Evolutionary conservation across 2,113 vertebrate genomes (phyloP).

Genomic region (Salvelinus alpinus): DNA sequence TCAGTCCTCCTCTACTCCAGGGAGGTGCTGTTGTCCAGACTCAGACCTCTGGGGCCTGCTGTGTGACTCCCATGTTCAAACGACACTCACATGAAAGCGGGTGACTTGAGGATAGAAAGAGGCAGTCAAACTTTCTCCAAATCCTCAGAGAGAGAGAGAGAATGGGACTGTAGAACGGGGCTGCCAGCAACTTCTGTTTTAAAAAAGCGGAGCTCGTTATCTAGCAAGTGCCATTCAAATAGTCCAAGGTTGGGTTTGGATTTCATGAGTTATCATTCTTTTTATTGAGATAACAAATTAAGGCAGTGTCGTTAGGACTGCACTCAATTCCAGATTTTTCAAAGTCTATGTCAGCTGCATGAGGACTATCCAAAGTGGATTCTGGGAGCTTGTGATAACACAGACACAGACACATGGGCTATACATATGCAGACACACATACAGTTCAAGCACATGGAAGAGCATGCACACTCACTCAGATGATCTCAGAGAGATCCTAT

Average conservation of each 20-base stretch:
- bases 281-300: constrained; percentile 68
- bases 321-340: constrained; percentile 57
- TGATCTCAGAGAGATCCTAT: constrained; percentile 9
- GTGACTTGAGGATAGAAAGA: constrained; percentile 49
- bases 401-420: constrained; percentile 18
- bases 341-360: constrained; percentile 50
- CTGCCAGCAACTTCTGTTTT: constrained; percentile 48
- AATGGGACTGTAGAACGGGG: background rate
- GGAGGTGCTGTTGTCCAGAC: constrained; percentile 54
- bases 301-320: constrained; percentile 59
- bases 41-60: constrained; percentile 46
- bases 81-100: constrained; percentile 54
- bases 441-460: background rate
- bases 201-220: constrained; percentile 62
- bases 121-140: constrained; percentile 56
- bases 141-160: constrained; percentile 53
- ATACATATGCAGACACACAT: constrained; percentile 23
- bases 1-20: constrained; percentile 31
- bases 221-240: constrained; percentile 60
- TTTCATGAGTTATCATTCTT: constrained; percentile 73
- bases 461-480: background rate
- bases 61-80: constrained; percentile 53
- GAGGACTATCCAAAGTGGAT: constrained; percentile 64
- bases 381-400: constrained; percentile 67
- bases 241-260: constrained; percentile 65